Base-by-base conservation (phyloP, 2,113 vertebrate species). In the Choloepus hoffmanni region DNA sequence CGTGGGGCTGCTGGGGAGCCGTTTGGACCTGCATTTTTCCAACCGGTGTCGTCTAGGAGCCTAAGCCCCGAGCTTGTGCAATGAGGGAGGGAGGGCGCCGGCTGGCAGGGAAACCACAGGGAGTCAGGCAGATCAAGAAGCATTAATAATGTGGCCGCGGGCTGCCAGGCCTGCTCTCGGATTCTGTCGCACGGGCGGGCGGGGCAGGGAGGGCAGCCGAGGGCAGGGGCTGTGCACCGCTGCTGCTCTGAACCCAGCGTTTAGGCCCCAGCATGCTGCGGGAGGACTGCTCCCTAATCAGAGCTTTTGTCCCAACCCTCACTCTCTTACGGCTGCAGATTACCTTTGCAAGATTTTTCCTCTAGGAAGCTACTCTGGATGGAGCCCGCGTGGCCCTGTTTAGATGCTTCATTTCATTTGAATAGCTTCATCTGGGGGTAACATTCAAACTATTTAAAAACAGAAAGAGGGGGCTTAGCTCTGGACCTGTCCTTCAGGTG, bases 371-470 rank as follows among this genome's bases (percentile, higher is more conserved):
- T 67, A 63, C 82, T 73, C 78, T 63, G 89, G 68, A 90, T 92
- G 68, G 89, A 85, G 82, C 95, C 89, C 85, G 67, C 26, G 72
- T 95, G 82, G 62, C 91, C 95, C 53, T 83, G 77, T 95, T 96
- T 96, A 96, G 90, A 95, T 78, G 76, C 53, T 30, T 97, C 91
- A 84, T 94, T 92, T 91, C 89, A 62, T 82, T 60, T 43, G 94
- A 62, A 62, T 63, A 94, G 91, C 70, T 94, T 97, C 94, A 83
- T 67, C 81, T 76, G 26, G n/a, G 81, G 85, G 36, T 70, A 45
- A 92, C 68, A 76, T 79, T 88, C 40, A n/a, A 96, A 67, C 28
- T 82, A 89, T 92, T 96, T 94, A 89, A 90, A 92, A 96, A 67
- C 84, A 90, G 65, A 88, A 92, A 93, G 78, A 85, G 58, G 33